Evolutionary conservation across 2,888 invertebrate genomes (phyloP), one percentile per base, ranked within the genome.

Genomic region (Malthinus flaveolus): DNA sequence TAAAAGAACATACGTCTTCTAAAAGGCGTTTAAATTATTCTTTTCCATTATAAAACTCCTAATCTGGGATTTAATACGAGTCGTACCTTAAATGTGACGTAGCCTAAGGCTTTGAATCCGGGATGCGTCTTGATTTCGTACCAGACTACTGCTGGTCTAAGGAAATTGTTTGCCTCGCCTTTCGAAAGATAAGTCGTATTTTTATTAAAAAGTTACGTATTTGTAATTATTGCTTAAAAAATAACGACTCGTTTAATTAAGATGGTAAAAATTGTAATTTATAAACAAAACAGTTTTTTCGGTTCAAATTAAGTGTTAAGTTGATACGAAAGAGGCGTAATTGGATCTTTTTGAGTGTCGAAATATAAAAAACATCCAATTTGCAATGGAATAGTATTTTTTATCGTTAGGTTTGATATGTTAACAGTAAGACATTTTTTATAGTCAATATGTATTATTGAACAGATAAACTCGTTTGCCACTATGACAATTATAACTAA

Each of bases 31-130:
- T 75, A 75, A 75, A 75, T 75, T 74, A 75, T 75, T 74, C 74
- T 73, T 74, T 23, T 73, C 74, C 73, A 74, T 74, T 75, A 75
- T 74, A 74, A 74, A 75, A 75, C 74, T 74, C 73, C 74, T 74
- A 74, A 74, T 71, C 73, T 61, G 63, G 69, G 71, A 71, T 73
- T 73, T 72, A 70, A 71, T 71, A 70, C 69, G 68, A 72, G 68
- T 70, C 68, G 63, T 69, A 66, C 64, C 70, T 68, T 68, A 68
- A 72, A 68, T 66, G 68, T 70, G 68, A 68, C 70, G 67, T 66
- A 68, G 66, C 70, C 69, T 59, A 52, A 62, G 66, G 67, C 68
- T 63, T 53, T 49, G 57, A 60, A 63, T 54, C 59, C 62, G 65
- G 60, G 61, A 58, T 60, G 61, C 62, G 60, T 53, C 62, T 60